These are phyloP conservation scores for Tachypleus tridentatus DNA, from an alignment of 1,140 invertebrate species.

Conservation along the genomic window DNA sequence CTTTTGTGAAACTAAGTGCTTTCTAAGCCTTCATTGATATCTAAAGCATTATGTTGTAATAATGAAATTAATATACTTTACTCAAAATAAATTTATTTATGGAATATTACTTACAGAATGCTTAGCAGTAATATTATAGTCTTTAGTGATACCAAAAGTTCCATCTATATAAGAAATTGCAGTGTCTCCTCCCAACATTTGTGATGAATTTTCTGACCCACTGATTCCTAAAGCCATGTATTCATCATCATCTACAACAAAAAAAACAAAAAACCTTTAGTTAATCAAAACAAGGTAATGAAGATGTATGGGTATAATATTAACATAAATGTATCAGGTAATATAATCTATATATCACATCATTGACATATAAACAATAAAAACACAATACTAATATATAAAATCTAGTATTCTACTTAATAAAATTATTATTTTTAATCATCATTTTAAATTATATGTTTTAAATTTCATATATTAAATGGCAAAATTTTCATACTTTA, in stretches of 20 bases:
- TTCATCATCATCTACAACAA: constrained; percentile 49
- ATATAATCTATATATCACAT: not conserved
- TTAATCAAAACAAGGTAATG: not conserved
- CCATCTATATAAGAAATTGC: constrained; percentile 60
- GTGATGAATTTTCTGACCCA: constrained; percentile 47
- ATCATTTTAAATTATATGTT: too few relatives aligned
- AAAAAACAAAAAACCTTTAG: not conserved
- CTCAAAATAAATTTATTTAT: not conserved
- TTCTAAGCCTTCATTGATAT: not conserved
- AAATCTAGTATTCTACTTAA: too few relatives aligned
- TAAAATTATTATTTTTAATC: too few relatives aligned
- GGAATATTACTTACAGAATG: constrained; percentile 42
- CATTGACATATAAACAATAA: not conserved
- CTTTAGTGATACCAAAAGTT: constrained; percentile 57
- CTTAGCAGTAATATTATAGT: constrained; percentile 73
- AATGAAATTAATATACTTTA: not conserved
- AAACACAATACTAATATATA: too few relatives aligned
- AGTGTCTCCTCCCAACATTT: constrained; percentile 63
- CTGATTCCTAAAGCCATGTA: constrained; percentile 80
- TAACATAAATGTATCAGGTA: not conserved
- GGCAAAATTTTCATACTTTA: too few relatives aligned
- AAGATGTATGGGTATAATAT: not conserved
- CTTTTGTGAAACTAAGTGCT: too few relatives aligned
- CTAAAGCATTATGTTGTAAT: not conserved
- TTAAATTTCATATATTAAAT: too few relatives aligned